Evolutionary conservation across 2,797 vertebrate genomes (phyloP).

Genomic region (Rhinatrema bivittatum): DNA sequence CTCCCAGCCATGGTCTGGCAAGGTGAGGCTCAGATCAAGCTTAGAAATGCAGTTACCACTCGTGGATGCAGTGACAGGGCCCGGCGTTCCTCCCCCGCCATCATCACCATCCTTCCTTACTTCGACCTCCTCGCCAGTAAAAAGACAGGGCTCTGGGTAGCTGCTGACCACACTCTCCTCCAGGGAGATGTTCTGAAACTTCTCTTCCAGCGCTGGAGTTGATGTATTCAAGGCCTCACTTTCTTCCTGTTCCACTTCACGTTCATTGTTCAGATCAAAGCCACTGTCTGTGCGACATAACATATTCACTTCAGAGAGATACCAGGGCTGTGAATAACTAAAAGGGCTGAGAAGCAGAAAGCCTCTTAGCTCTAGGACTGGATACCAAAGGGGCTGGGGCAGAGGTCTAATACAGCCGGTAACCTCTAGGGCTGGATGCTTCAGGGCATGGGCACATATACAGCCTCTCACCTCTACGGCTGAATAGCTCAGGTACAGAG

Average conservation of each 20-base stretch:
- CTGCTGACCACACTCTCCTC: conserved; percentile 14
- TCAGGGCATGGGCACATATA: too few relatives aligned
- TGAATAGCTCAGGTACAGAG: too few relatives aligned
- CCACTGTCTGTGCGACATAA: conserved; percentile 31
- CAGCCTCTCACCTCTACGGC: too few relatives aligned
- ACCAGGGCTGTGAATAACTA: too few relatives aligned
- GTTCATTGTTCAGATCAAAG: conserved; percentile 29
- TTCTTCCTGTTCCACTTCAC: conserved; percentile 33
- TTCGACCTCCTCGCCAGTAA: conserved; percentile 9
- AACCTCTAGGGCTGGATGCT: too few relatives aligned
- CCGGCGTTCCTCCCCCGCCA: conserved; percentile 11
- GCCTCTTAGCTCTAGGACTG: too few relatives aligned
- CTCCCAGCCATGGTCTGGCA: background rate
- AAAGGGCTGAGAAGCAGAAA: too few relatives aligned
- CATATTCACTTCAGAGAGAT: too few relatives aligned
- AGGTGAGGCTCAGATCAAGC: rapidly evolving
- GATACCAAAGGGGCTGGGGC: too few relatives aligned
- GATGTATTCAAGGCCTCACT: conserved; percentile 32
- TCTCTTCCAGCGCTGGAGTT: background rate
- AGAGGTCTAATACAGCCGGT: too few relatives aligned
- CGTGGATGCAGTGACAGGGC: rapidly evolving
- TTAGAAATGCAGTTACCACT: rapidly evolving
- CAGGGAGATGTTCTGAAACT: background rate
- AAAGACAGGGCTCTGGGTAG: conserved; percentile 19
- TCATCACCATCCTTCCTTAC: too few relatives aligned